These are phyloP conservation scores for Orchesella flavescens DNA, from an alignment of 2,888 invertebrate genomes.

Conservation along the genomic window DNA sequence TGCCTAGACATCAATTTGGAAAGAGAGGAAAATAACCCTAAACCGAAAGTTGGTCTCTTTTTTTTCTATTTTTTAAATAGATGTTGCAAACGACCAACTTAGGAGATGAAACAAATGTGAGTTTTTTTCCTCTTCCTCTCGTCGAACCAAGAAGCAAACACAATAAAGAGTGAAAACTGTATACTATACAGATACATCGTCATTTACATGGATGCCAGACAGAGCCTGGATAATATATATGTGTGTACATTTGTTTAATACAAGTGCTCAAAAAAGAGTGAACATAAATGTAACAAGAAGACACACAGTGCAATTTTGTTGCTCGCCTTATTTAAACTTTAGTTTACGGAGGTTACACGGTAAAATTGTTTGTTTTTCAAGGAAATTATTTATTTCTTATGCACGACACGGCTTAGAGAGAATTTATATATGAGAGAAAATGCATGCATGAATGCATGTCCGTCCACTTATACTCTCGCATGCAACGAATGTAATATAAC, in stretches of 20 bases:
- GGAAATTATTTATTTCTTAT: constrained; percentile 61
- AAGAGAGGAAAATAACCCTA: constrained; percentile 21
- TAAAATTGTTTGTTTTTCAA: constrained; percentile 60
- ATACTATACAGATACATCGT: background rate
- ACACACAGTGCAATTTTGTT: constrained; percentile 11
- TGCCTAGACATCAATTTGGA: constrained; percentile 31
- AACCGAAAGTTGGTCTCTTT: constrained; percentile 5
- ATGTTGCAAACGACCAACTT: constrained; percentile 20
- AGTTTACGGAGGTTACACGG: constrained; percentile 26
- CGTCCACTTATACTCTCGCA: constrained; percentile 16
- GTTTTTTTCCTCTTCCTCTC: constrained; percentile 9
- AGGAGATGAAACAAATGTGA: constrained; percentile 35
- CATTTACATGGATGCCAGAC: background rate
- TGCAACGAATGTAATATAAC: constrained; percentile 18
- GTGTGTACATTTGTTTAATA: background rate
- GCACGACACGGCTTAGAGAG: constrained; percentile 49
- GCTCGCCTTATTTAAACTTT: constrained; percentile 42
- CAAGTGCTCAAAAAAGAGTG: background rate
- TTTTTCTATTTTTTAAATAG: constrained; percentile 12
- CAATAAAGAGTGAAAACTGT: background rate
- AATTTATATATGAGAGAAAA: background rate
- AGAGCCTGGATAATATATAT: background rate
- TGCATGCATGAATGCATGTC: constrained; percentile 23
- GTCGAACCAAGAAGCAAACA: background rate
- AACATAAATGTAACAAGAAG: constrained; percentile 8